These are phyloP conservation scores for Gasterosteus nipponicus DNA, from an alignment of 2,113 vertebrate species.

Conservation along the genomic window DNA sequence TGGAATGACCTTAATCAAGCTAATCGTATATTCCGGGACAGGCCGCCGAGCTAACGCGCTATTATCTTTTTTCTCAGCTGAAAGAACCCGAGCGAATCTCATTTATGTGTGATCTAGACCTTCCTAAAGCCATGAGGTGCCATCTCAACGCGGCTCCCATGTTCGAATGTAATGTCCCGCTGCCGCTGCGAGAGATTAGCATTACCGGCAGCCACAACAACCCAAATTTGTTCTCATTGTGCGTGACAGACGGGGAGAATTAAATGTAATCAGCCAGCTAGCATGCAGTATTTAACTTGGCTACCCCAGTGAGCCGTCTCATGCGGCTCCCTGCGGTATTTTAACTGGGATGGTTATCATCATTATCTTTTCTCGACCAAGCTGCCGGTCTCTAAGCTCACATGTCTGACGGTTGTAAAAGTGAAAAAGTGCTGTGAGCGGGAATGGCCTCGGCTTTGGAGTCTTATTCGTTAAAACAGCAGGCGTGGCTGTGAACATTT, in stretches of 20 bases:
- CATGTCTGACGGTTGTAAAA: conserved; percentile 38
- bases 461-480: conserved; percentile 45
- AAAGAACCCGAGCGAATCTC: conserved; percentile 66
- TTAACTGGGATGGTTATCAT: conserved; percentile 49
- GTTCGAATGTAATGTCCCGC: conserved; percentile 69
- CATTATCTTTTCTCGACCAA: conserved; percentile 56
- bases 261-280: conserved; percentile 71
- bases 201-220: conserved; percentile 73
- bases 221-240: conserved; percentile 71
- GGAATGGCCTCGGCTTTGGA: conserved; percentile 29
- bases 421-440: conserved; percentile 15
- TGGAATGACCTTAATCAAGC: conserved; percentile 80
- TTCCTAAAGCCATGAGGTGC: conserved; percentile 57
- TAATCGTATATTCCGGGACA: conserved; percentile 45
- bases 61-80: conserved; percentile 72
- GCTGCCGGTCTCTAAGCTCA: conserved; percentile 40
- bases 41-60: conserved; percentile 49
- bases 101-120: conserved; percentile 67
- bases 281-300: conserved; percentile 70
- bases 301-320: conserved; percentile 58
- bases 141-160: conserved; percentile 54
- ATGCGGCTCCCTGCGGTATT: conserved; percentile 42
- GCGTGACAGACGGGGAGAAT: conserved; percentile 58
- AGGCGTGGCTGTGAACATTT: conserved; percentile 8
- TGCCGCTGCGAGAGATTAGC: conserved; percentile 57